Conservation (phyloP, 2,113 vertebrate species). For the Gallinago paraguaiae region DNA sequence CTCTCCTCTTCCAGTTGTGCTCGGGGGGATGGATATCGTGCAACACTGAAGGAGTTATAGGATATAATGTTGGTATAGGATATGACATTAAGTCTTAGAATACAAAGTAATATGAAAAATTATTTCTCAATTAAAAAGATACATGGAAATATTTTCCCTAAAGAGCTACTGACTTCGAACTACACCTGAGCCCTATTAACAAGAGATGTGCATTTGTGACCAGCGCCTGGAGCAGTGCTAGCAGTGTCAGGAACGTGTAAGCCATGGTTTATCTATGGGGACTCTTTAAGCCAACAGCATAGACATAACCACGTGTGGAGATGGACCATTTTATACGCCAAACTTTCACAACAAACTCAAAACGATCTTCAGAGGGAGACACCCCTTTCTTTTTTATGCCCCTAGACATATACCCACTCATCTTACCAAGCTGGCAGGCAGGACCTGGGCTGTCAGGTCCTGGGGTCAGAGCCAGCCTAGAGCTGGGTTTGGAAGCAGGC, state of each 20-base stretch:
- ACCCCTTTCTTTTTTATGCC: neutral
- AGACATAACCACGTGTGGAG: neutral
- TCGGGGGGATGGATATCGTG: fast-evolving
- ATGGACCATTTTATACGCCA: neutral
- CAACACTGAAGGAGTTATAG: neutral
- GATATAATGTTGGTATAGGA: no score
- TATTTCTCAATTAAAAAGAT: neutral
- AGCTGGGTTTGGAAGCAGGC: neutral
- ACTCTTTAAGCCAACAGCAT: neutral
- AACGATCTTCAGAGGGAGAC: neutral
- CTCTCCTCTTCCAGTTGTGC: neutral
- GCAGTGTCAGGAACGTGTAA: neutral
- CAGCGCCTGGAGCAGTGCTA: neutral
- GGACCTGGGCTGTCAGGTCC: fast-evolving
- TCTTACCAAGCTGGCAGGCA: neutral
- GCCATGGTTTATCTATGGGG: neutral
- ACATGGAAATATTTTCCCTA: neutral
- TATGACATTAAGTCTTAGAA: neutral
- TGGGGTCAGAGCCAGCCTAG: neutral
- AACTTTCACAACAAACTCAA: neutral
- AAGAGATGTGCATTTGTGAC: neutral
- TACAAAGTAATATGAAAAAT: neutral
- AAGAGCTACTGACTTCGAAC: neutral
- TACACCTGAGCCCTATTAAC: neutral
- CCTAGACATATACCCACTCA: neutral